Evolutionary conservation across 2,888 invertebrate species (phyloP).

Genomic region (Alloplasta piceator): DNA sequence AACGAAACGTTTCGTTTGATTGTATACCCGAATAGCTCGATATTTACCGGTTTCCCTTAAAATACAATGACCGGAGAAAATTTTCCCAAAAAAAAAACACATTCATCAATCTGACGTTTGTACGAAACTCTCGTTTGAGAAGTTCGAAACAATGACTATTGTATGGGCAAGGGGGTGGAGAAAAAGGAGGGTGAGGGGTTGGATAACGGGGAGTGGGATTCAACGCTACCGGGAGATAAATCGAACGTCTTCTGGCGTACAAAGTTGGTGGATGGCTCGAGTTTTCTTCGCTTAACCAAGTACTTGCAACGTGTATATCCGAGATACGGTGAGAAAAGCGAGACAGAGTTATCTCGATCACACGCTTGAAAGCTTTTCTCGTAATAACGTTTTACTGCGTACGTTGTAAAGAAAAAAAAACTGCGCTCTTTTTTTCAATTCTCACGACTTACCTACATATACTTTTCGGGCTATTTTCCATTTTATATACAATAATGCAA

Average conservation of each 20-base stretch:
- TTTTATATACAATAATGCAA: slow-evolving; percentile 3
- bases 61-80: slow-evolving; percentile 17
- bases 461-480: slow-evolving; percentile 18
- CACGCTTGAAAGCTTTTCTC: slow-evolving; percentile 39
- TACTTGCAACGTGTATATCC: slow-evolving; percentile 2
- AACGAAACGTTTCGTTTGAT: not conserved
- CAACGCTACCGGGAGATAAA: slow-evolving; percentile 48
- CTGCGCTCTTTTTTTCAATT: slow-evolving; percentile 11
- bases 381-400: slow-evolving; percentile 13
- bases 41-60: slow-evolving; percentile 13
- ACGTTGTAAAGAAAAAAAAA: not conserved
- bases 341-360: slow-evolving; percentile 50
- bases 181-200: too few relatives aligned
- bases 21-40: not conserved
- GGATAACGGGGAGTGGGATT: slow-evolving; percentile 15
- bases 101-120: slow-evolving; percentile 45
- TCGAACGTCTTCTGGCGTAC: slow-evolving; percentile 15
- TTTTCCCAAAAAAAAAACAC: slow-evolving; percentile 3
- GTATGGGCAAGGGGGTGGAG: not conserved
- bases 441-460: slow-evolving; percentile 11
- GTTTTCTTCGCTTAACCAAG: slow-evolving; percentile 16
- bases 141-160: slow-evolving; percentile 29
- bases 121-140: slow-evolving; percentile 8
- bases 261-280: not conserved
- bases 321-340: slow-evolving; percentile 15